Evolutionary conservation across 2,113 vertebrate species (phyloP).

Genomic region (Hepsetus odoe): DNA sequence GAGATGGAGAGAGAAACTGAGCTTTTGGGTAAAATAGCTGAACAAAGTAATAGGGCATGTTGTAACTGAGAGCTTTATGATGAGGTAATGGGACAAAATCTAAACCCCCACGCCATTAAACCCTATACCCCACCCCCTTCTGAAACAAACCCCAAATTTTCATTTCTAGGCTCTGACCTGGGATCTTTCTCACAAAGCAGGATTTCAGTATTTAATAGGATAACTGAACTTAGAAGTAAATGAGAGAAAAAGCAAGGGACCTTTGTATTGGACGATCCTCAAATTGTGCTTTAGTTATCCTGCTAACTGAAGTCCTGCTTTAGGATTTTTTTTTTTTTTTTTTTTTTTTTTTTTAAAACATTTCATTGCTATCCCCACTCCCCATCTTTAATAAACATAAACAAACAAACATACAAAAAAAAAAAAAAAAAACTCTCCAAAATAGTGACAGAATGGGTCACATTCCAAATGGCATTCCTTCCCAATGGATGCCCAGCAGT

Average conservation of each 20-base stretch:
- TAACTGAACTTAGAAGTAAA: neutral
- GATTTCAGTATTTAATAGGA: neutral
- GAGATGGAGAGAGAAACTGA: neutral
- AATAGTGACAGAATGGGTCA: neutral
- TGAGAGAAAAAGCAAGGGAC: too few relatives aligned
- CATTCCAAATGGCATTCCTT: constrained; percentile 3
- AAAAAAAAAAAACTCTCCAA: neutral
- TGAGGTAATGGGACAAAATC: neutral
- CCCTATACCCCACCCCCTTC: neutral
- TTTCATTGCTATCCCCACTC: constrained; percentile 25
- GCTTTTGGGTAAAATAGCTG: neutral
- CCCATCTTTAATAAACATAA: constrained; percentile 42
- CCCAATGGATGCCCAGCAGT: constrained; percentile 18
- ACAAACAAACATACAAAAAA: neutral
- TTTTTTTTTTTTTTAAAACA: too few relatives aligned
- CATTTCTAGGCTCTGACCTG: neutral
- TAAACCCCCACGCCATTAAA: neutral
- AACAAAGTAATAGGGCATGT: neutral
- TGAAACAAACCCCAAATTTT: neutral
- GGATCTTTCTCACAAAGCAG: neutral
- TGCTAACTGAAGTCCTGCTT: neutral
- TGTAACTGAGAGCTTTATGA: neutral
- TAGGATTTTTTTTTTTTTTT: too few relatives aligned
- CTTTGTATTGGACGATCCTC: neutral
- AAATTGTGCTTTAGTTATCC: neutral